These are phyloP conservation scores for Pachliopta kotzebuea DNA, from an alignment of 2,888 invertebrate genomes.

Conservation along the genomic window DNA sequence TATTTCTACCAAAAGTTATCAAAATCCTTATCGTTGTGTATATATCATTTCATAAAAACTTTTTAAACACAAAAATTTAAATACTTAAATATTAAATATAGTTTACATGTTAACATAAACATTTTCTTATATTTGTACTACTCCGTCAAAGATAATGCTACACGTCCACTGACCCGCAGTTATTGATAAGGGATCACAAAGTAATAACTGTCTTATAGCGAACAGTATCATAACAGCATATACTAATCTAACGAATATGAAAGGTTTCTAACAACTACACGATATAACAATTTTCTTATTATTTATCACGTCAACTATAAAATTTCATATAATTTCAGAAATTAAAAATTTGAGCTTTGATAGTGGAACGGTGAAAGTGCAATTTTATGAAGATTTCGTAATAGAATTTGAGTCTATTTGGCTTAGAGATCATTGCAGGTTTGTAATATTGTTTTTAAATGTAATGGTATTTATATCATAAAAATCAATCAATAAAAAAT, in stretches of 20 bases:
- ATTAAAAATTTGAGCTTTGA: slow-evolving; percentile 37
- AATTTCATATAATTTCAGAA: slow-evolving; percentile 27
- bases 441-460: slow-evolving; percentile 15
- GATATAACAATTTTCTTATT: no score
- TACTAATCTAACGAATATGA: background rate
- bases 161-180: background rate
- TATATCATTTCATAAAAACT: no score
- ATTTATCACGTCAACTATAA: background rate
- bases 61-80: no score
- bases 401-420: slow-evolving; percentile 71
- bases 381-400: slow-evolving; percentile 45
- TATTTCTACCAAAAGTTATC: no score
- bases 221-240: background rate
- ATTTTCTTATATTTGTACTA: background rate
- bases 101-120: no score
- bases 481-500: background rate
- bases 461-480: background rate
- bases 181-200: background rate
- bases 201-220: background rate
- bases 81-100: no score
- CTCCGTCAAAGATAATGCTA: background rate
- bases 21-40: no score
- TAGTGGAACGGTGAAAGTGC: slow-evolving; percentile 44
- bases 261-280: background rate
- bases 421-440: slow-evolving; percentile 83